phyloP scores from a whole-genome alignment of 2,888 invertebrate species.

The Papilio demoleus region DNA sequence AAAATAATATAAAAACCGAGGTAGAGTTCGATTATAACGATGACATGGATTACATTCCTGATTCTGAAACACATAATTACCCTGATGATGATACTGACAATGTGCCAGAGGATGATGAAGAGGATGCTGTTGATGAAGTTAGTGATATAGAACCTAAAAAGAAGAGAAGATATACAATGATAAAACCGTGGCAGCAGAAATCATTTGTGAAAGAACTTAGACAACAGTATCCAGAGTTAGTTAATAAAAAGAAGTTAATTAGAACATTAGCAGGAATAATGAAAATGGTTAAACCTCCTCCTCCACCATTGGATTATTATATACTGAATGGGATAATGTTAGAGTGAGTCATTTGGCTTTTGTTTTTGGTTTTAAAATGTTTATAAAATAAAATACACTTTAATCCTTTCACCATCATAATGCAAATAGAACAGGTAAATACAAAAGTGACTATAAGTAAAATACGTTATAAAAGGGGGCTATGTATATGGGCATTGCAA shows the following conservation, averaged over 20 bases:
- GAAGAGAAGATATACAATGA: slow-evolving; percentile 48
- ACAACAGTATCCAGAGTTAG: slow-evolving; percentile 59
- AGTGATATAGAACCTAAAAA: slow-evolving; percentile 48
- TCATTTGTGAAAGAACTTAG: slow-evolving; percentile 65
- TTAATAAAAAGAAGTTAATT: slow-evolving; percentile 56
- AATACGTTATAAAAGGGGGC: too few species aligned
- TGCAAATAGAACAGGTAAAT: too few species aligned
- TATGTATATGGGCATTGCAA: too few species aligned
- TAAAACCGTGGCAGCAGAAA: slow-evolving; percentile 36
- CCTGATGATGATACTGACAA: slow-evolving; percentile 43
- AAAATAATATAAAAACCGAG: background rate
- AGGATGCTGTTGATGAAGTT: slow-evolving; percentile 23
- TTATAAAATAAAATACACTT: too few species aligned
- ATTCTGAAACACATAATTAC: slow-evolving; percentile 27
- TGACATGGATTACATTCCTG: slow-evolving; percentile 43
- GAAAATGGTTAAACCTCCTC: slow-evolving; percentile 60
- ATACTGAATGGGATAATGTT: slow-evolving; percentile 56
- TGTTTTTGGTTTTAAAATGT: background rate
- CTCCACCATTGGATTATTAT: slow-evolving; percentile 58
- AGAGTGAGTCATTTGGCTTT: slow-evolving; percentile 57
- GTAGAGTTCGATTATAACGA: slow-evolving; percentile 38
- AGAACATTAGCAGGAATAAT: slow-evolving; percentile 62
- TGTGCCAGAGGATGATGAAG: slow-evolving; percentile 40
- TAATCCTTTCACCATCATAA: too few species aligned
- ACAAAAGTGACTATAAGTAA: too few species aligned